Evolutionary conservation across 1,140 invertebrate species (phyloP).

Genomic region (Mya arenaria): DNA sequence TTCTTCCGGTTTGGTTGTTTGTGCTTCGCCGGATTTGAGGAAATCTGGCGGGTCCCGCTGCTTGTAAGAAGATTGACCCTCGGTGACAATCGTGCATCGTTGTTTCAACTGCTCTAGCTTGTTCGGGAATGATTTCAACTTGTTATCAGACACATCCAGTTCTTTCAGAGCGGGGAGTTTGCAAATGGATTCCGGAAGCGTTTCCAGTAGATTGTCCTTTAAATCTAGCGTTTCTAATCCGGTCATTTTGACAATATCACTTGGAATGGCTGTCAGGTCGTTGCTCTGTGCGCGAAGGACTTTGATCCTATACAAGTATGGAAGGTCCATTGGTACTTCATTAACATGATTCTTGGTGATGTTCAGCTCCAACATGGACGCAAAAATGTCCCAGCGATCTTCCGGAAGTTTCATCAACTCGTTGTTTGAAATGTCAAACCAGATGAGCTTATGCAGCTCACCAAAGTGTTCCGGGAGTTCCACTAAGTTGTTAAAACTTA

Average conservation of each 20-base stretch:
- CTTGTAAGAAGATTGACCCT: constrained; percentile 68
- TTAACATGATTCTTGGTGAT: constrained; percentile 74
- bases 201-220: constrained; percentile 74
- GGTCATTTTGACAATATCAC: constrained; percentile 73
- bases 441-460: constrained; percentile 68
- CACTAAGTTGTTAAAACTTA: constrained; percentile 73
- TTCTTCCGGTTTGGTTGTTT: constrained; percentile 58
- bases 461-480: constrained; percentile 73
- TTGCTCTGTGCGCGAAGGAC: constrained; percentile 68
- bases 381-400: constrained; percentile 70
- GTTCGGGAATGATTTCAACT: constrained; percentile 70
- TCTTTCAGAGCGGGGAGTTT: constrained; percentile 72
- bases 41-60: constrained; percentile 63
- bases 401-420: constrained; percentile 70
- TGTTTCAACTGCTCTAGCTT: constrained; percentile 71
- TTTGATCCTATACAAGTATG: constrained; percentile 74
- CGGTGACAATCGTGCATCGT: constrained; percentile 61
- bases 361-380: constrained; percentile 68
- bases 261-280: constrained; percentile 69
- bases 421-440: constrained; percentile 74
- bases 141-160: constrained; percentile 78
- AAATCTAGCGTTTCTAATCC: constrained; percentile 70
- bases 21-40: constrained; percentile 57
- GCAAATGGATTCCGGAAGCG: constrained; percentile 76
- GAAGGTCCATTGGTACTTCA: constrained; percentile 70